Base-by-base conservation (phyloP, 2,888 invertebrate species). In the Steromphala cineraria region DNA sequence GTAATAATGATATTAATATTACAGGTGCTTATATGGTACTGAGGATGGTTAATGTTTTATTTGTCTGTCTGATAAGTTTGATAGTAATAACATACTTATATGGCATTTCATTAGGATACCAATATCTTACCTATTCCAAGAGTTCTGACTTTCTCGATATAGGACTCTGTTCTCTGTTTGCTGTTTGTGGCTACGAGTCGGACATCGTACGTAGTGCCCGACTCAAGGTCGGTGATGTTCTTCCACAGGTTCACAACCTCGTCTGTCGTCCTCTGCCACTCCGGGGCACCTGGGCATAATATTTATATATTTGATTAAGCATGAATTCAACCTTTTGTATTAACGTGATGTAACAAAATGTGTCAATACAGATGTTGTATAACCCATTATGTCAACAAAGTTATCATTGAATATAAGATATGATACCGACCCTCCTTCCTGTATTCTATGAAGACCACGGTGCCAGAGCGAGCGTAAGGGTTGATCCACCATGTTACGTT, bases 161-260 rank as follows among this genome's bases (percentile, higher is more conserved):
- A 86, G 81, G 90, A 90, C 0, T 82, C 83, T 36, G 86, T 80
- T 31, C 87, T 81, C 53, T 82, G 82, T 0, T 81, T 93, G 0
- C 97, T 98, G 93, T 99, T 99, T 75, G 98, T 97, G n/a, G 99
- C 97, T 1, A 98, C 97, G 3, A 98, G 96, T 85, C 96, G 95
- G 91, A 99, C 96, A 91, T 98, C 97, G 92, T 99, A 99, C 56
- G 95, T 95, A 86, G 96, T 96, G 15, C 97, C 97, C 0, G 97
- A 96, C 87, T 96, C 95, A 83, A 99, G 94, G 0, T 96, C 97
- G 15, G 95, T 95, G 55, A 99, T 94, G 84, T 96, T 94, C 78
- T 91, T 90, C 84, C 88, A 88, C 62, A 85, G 85, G 53, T 88
- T 86, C 36, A 91, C 84, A 0, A 90, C 88, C 67, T 90, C 91